phyloP scores from a whole-genome alignment of 2,888 invertebrate genomes.

The Ptycholaimellus sp. region DNA sequence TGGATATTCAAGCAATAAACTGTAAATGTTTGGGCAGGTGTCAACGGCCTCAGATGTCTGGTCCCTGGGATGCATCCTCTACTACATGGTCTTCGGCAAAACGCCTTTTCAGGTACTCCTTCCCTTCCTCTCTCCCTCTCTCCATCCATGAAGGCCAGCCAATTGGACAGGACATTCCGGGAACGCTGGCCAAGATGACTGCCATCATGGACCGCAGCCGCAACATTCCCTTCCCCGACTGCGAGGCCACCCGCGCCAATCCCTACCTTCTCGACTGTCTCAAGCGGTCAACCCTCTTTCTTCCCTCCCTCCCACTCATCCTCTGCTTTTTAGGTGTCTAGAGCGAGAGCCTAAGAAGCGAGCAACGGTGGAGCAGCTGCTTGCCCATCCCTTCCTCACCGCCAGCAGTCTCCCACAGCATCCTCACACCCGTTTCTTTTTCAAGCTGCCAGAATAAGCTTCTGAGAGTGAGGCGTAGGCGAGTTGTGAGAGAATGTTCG shows the following conservation, averaged over 20 bases:
- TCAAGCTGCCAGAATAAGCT: too few species aligned
- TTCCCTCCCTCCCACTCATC: too few species aligned
- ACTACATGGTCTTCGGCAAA: slow-evolving; percentile 61
- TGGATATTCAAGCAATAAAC: too few species aligned
- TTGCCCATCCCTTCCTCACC: slow-evolving; percentile 33
- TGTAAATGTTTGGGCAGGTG: slow-evolving; percentile 39
- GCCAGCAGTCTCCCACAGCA: too few species aligned
- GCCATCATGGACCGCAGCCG: slow-evolving; percentile 51
- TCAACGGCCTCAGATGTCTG: slow-evolving; percentile 80
- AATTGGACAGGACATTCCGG: not conserved
- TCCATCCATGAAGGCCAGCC: slow-evolving; percentile 3
- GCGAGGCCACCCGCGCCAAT: slow-evolving; percentile 32
- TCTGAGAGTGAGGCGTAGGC: too few species aligned
- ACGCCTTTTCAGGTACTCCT: slow-evolving; percentile 68
- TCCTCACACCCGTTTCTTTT: too few species aligned
- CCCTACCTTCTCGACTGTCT: slow-evolving; percentile 23
- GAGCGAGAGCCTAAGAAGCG: slow-evolving; percentile 45
- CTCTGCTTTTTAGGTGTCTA: too few species aligned
- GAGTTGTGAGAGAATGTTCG: too few species aligned
- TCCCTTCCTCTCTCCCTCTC: not conserved
- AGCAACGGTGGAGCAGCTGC: slow-evolving; percentile 48
- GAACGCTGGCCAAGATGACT: slow-evolving; percentile 44
- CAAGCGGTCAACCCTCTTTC: not conserved
- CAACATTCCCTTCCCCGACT: slow-evolving; percentile 49
- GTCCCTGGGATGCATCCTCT: slow-evolving; percentile 88